Percentiles rank a stretch among this genome's conserved stretches.
Conservation (phyloP, 92 coral and sea anemone genomes). For the Porites rus region DNA sequence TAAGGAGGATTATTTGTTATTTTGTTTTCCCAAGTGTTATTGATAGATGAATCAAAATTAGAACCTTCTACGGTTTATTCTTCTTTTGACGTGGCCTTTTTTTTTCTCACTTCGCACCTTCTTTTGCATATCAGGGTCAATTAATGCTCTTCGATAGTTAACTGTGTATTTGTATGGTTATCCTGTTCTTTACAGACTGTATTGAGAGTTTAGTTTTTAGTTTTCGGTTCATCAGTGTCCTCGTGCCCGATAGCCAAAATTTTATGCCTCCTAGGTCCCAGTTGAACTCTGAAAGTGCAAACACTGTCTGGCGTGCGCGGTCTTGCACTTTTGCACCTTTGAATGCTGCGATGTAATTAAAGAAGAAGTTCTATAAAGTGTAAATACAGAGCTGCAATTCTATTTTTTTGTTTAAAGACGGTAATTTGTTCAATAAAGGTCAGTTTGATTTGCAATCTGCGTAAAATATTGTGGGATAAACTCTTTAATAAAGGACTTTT, state of each 20-base stretch:
- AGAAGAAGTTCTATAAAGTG: constrained; percentile 1
- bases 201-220: too few relatives aligned
- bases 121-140: too few relatives aligned
- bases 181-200: too few relatives aligned
- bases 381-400: constrained; percentile 37
- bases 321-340: constrained; percentile 9
- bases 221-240: neutral
- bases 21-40: neutral
- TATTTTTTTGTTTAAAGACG: constrained; percentile 30
- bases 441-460: neutral
- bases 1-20: neutral
- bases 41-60: neutral
- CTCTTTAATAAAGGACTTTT: neutral
- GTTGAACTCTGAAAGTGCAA: neutral
- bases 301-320: neutral
- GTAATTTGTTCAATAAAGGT: constrained; percentile 41
- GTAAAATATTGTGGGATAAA: neutral
- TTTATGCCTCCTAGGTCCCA: neutral
- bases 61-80: too few relatives aligned
- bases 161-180: too few relatives aligned
- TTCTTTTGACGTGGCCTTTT: too few relatives aligned
- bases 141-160: too few relatives aligned
- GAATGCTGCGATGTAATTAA: constrained; percentile 10
- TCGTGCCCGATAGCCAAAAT: neutral
- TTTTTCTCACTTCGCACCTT: too few relatives aligned